Base-by-base conservation (phyloP, 92 coral and sea anemone species). In the Umimayanthus chanpuru region DNA sequence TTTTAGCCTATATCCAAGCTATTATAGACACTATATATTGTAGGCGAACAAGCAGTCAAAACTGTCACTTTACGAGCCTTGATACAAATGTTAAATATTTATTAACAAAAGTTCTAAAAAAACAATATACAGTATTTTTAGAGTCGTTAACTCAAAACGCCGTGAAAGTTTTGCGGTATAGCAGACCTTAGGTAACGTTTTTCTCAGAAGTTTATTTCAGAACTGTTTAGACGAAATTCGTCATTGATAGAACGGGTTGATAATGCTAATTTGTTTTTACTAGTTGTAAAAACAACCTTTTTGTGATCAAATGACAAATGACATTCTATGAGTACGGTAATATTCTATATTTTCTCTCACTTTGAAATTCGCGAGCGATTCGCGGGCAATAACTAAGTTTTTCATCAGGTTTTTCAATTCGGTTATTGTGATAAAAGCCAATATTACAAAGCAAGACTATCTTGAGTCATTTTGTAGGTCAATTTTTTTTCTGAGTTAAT, bases 71-170 rank as follows among this genome's bases (percentile, higher is more conserved):
- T 38, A 29, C 77, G 77, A 72, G 44, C 77, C 72, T 39, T 81
- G 75, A 83, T 83, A 83, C 55, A 68, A 70, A 83, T 47, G 32
- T 70, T 70, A 77, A 83, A 83, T 83, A 83, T 83, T 70, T 83
- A 83, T 40, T 20, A 25, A 40, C 58, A 58, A 36, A 83, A 32
- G 9, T 64, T 28, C 73, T 83, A 44, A 70, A 83, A 83, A 28
- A 83, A 44, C 67, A 56, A 12, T 11, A 41, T 44, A 47, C 64
- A 68, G 74, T 70, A 68, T 83, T 82, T 68, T 70, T 67, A 41
- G 77, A 70, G 40, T 41, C 26, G 47, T 75, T 75, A 43, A 68
- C 39, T 82, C 64, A 23, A 23, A 67, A 39, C 12, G 11, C 26
- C 25, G 3, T 26, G 21, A 26, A 10, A 25, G 11, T 50, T 71